A percentile compares a stretch with the other conserved stretches of the same genome.
Evolutionary conservation across 2,113 vertebrate genomes (phyloP).

Genomic region (Candoia aspera): DNA sequence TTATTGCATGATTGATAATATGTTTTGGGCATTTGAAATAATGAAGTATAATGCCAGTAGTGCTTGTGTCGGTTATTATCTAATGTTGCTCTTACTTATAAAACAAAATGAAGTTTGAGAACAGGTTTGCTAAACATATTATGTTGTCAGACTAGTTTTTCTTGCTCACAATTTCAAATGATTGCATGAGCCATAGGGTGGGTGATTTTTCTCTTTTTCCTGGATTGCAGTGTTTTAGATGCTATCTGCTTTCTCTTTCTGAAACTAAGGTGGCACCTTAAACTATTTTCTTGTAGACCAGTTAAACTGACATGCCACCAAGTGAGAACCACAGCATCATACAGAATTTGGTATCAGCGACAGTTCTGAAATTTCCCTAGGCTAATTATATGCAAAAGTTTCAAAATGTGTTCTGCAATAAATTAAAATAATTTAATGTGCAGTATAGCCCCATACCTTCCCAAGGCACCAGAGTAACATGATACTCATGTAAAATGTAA

Average conservation of each 20-base stretch:
- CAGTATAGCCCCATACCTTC: not conserved
- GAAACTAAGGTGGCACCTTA: not conserved
- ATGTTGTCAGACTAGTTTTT: slow-evolving; percentile 47
- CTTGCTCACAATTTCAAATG: slow-evolving; percentile 1
- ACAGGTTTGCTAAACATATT: not conserved
- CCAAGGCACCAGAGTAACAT: not conserved
- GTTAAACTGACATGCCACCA: not conserved
- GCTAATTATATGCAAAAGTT: too few relatives aligned
- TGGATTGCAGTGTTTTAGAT: not conserved
- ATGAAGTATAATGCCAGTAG: not conserved
- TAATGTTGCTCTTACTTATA: not conserved
- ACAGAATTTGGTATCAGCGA: not conserved
- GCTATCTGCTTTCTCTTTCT: not conserved
- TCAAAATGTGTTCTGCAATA: not conserved
- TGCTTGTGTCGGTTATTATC: not conserved
- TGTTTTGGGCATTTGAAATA: not conserved
- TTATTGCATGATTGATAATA: not conserved
- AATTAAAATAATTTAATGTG: not conserved
- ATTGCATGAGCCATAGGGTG: not conserved
- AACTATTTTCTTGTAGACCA: not conserved
- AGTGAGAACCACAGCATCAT: not conserved
- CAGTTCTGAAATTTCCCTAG: not conserved
- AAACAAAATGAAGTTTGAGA: not conserved
- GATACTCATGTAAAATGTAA: not conserved
- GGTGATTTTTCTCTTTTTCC: not conserved